phyloP scores from a whole-genome alignment of 1,140 invertebrate genomes.

The Conus ventricosus region DNA sequence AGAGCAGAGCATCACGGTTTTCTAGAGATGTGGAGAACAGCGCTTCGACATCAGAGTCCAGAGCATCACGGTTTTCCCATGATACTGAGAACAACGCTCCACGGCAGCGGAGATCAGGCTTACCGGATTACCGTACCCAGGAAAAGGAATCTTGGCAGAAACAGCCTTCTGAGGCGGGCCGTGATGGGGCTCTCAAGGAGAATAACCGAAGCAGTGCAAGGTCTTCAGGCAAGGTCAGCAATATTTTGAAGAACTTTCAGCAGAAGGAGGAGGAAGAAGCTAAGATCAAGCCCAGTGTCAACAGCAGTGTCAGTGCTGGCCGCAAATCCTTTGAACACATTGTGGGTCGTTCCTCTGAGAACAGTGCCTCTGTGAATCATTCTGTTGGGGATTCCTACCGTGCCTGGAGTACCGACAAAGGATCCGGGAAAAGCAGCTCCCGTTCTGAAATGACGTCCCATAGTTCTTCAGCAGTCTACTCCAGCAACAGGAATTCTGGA shows the following conservation, averaged over 20 bases:
- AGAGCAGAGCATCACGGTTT: neutral
- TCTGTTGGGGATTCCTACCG: conserved; percentile 17
- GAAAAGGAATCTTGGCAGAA: neutral
- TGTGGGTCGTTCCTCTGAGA: neutral
- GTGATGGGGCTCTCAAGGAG: neutral
- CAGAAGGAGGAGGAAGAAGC: conserved; percentile 54
- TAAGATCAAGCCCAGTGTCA: conserved; percentile 6
- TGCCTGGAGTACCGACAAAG: conserved; percentile 16
- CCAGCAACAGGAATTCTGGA: conserved; percentile 22
- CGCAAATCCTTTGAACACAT: conserved; percentile 38
- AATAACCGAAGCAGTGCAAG: conserved; percentile 23
- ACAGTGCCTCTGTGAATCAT: neutral
- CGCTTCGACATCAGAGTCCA: neutral
- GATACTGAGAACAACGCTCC: neutral
- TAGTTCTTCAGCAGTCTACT: neutral
- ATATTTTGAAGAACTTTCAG: conserved; percentile 61
- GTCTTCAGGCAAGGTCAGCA: conserved; percentile 45
- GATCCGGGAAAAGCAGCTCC: neutral
- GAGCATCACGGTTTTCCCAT: neutral
- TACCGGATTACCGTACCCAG: neutral
- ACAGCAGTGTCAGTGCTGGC: conserved; percentile 28
- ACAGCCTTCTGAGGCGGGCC: neutral
- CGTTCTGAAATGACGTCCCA: neutral
- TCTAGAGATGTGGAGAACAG: neutral
- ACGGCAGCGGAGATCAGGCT: conserved; percentile 12